These are phyloP conservation scores for Moxostoma hubbsi DNA, from an alignment of 2,797 vertebrate genomes.

Conservation along the genomic window DNA sequence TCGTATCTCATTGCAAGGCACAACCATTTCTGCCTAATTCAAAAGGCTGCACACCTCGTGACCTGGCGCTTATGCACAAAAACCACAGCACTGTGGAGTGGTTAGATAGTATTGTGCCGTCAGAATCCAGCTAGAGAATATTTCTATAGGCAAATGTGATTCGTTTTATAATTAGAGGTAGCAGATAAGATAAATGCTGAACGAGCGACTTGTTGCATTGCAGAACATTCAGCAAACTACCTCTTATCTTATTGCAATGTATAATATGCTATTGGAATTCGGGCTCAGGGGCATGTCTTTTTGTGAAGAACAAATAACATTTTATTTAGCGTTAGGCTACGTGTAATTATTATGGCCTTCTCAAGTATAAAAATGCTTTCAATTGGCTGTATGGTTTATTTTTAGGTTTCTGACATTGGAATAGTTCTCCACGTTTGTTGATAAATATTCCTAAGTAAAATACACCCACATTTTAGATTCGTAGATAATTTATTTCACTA, in stretches of 20 bases:
- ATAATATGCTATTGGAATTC: conserved; percentile 9
- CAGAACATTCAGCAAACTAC: conserved; percentile 55
- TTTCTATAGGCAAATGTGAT: not conserved
- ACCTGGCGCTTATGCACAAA: conserved; percentile 76
- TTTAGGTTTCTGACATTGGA: not conserved
- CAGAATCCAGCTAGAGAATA: conserved; percentile 17
- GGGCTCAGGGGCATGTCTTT: conserved; percentile 33
- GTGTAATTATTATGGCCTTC: too few species aligned
- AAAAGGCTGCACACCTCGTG: conserved; percentile 77
- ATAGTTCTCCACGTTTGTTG: not conserved
- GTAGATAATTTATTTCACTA: not conserved
- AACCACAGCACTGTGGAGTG: conserved; percentile 69
- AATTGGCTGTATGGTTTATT: not conserved
- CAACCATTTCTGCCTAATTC: conserved; percentile 76
- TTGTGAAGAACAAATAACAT: conserved; percentile 13
- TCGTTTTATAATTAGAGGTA: conserved; percentile 47
- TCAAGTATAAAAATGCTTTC: not conserved
- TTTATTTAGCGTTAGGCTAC: not conserved
- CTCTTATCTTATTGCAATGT: conserved; percentile 46
- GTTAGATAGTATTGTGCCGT: conserved; percentile 36
- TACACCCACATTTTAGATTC: conserved; percentile 16
- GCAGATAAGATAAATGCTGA: conserved; percentile 41
- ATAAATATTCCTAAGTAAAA: not conserved
- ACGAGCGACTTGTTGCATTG: conserved; percentile 19
- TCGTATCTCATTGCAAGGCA: conserved; percentile 70